phyloP scores from a whole-genome alignment of 1,140 invertebrate genomes.

The Neodiprion fabricii region DNA sequence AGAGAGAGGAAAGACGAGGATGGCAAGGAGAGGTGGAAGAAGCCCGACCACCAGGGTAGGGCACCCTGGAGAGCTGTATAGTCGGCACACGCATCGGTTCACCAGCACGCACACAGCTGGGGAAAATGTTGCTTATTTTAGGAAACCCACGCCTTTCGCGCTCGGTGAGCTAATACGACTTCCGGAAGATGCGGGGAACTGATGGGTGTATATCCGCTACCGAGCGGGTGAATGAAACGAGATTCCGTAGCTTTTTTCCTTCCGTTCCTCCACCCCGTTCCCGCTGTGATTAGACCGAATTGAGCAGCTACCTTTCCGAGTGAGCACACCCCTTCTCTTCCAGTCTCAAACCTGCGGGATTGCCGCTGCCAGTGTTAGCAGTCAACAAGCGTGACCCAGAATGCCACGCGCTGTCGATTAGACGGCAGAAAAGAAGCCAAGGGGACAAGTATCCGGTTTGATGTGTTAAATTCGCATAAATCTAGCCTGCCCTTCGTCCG shows the following conservation, averaged over 20 bases:
- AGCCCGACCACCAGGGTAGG: conserved; percentile 20
- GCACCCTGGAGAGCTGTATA: conserved; percentile 31
- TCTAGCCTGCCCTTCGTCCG: conserved; percentile 13
- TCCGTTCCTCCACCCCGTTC: no score
- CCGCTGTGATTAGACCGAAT: no score
- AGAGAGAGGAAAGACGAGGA: background rate
- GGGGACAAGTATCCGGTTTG: conserved; percentile 13
- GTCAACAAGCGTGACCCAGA: conserved; percentile 12
- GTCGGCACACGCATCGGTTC: background rate
- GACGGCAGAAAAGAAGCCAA: conserved; percentile 14
- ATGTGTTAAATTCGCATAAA: conserved; percentile 26
- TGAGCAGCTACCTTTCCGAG: no score
- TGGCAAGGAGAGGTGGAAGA: conserved; percentile 15
- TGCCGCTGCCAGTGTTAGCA: background rate
- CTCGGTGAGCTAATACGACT: conserved; percentile 8
- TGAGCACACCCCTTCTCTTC: no score
- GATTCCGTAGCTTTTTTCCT: no score
- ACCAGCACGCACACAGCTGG: conserved; percentile 9
- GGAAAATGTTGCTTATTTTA: conserved; percentile 18
- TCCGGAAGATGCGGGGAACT: conserved; percentile 13
- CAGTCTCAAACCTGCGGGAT: no score
- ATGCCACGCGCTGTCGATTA: conserved; percentile 19
- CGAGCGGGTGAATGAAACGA: background rate
- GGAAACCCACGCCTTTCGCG: conserved; percentile 20
- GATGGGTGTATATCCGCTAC: conserved; percentile 4